These are phyloP conservation scores for Idaea aversata DNA, from an alignment of 2,888 invertebrate genomes.

Conservation along the genomic window DNA sequence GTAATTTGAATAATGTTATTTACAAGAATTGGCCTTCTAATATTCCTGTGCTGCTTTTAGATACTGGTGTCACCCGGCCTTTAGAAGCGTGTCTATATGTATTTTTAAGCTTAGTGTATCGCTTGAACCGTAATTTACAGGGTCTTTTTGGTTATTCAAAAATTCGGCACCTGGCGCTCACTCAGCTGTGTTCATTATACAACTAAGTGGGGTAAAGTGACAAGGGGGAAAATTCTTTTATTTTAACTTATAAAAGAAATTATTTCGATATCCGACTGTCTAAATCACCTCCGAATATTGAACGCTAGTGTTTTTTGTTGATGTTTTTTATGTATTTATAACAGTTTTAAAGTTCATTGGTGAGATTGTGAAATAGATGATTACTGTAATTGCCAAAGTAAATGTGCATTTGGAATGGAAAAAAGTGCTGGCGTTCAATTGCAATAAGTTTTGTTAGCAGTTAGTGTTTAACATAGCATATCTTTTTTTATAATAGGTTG, in stretches of 20 bases:
- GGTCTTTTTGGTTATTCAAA: slow-evolving; percentile 68
- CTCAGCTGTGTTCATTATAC: slow-evolving; percentile 48
- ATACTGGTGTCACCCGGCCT: not conserved
- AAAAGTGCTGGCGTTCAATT: slow-evolving; percentile 60
- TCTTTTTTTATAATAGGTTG: slow-evolving; percentile 52
- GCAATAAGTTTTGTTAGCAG: slow-evolving; percentile 37
- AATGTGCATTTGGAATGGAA: slow-evolving; percentile 65
- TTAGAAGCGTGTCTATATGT: slow-evolving; percentile 40
- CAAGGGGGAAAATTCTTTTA: slow-evolving; percentile 57
- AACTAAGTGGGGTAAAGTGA: slow-evolving; percentile 41
- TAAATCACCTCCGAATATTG: slow-evolving; percentile 40
- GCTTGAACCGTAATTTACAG: slow-evolving; percentile 53
- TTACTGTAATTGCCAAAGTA: slow-evolving; percentile 67
- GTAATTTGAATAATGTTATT: too few relatives aligned
- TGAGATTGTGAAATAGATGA: slow-evolving; percentile 45
- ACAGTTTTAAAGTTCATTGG: slow-evolving; percentile 33
- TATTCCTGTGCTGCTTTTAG: not conserved
- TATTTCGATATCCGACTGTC: slow-evolving; percentile 51
- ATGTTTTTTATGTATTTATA: slow-evolving; percentile 32
- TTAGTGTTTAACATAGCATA: slow-evolving; percentile 58
- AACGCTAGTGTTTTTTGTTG: slow-evolving; percentile 58
- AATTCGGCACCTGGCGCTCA: slow-evolving; percentile 56
- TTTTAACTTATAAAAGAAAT: slow-evolving; percentile 58
- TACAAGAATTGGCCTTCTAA: too few relatives aligned
- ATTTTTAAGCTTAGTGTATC: slow-evolving; percentile 43